Evolutionary conservation across 2,113 vertebrate genomes (phyloP).

Genomic region (Misgurnus anguillicaudatus): DNA sequence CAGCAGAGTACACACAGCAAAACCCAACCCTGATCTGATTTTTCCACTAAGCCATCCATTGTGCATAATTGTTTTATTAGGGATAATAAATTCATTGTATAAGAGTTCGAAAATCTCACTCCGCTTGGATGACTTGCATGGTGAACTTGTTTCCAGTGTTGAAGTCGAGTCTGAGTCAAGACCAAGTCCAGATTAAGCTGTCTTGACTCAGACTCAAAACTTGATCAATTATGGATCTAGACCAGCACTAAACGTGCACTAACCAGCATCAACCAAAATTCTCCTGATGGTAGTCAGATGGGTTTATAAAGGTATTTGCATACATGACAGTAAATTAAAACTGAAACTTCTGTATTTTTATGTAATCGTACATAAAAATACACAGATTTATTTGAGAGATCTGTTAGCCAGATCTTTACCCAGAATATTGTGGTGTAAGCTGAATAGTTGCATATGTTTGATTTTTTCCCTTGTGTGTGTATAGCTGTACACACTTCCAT

Average conservation of each 20-base stretch:
- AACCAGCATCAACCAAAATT: too few species aligned
- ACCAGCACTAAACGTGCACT: neutral
- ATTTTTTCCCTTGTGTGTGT: neutral
- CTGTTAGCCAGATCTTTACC: neutral
- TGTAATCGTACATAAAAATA: neutral
- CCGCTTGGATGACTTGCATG: neutral
- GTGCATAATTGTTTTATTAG: neutral
- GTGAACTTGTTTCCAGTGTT: too few species aligned
- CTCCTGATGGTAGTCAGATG: neutral
- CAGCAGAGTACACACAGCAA: conserved; percentile 31
- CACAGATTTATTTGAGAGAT: neutral
- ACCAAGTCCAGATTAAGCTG: too few species aligned
- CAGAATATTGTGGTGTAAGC: neutral
- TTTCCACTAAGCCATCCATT: conserved; percentile 1
- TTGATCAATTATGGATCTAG: too few species aligned
- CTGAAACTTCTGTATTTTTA: neutral
- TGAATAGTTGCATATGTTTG: conserved; percentile 39
- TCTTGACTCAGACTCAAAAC: too few species aligned
- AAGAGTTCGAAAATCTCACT: neutral
- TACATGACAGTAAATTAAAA: neutral
- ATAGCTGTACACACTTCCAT: conserved; percentile 41
- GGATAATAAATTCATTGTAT: neutral
- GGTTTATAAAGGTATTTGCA: neutral
- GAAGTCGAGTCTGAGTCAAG: too few species aligned
- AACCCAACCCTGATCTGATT: conserved; percentile 41